Percentiles rank a stretch among this genome's conserved stretches.
Conservation (phyloP, 2,888 invertebrate genomes). For the Phorcus lineatus region DNA sequence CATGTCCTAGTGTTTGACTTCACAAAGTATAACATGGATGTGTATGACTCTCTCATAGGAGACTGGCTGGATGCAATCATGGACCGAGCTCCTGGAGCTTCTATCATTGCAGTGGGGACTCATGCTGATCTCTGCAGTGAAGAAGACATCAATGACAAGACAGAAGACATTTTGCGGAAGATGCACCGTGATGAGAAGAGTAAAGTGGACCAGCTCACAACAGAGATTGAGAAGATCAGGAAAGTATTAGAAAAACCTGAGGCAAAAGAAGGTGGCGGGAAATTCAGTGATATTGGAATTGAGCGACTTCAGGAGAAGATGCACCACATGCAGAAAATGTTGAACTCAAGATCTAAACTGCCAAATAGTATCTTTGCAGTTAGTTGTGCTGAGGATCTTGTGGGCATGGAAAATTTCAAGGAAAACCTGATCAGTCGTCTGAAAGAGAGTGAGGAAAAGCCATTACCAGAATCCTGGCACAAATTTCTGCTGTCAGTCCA, state of each 20-base stretch:
- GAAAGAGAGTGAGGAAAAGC: slow-evolving; percentile 49
- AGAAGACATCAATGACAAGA: slow-evolving; percentile 53
- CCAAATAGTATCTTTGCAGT: slow-evolving; percentile 59
- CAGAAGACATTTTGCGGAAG: slow-evolving; percentile 52
- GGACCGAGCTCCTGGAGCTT: slow-evolving; percentile 65
- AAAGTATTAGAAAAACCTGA: slow-evolving; percentile 45
- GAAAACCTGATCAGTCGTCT: slow-evolving; percentile 42
- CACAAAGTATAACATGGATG: slow-evolving; percentile 49
- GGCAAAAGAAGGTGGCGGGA: slow-evolving; percentile 53
- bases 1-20: slow-evolving; percentile 68
- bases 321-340: slow-evolving; percentile 56
- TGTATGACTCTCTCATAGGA: slow-evolving; percentile 57
- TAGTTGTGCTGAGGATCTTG: slow-evolving; percentile 66
- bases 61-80: slow-evolving; percentile 69
- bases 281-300: slow-evolving; percentile 60
- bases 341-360: slow-evolving; percentile 57
- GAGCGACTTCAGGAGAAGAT: slow-evolving; percentile 62
- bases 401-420: slow-evolving; percentile 46
- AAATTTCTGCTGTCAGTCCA: slow-evolving; percentile 60
- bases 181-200: slow-evolving; percentile 58
- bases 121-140: slow-evolving; percentile 62
- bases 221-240: slow-evolving; percentile 40
- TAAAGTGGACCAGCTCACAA: slow-evolving; percentile 50
- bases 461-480: slow-evolving; percentile 64
- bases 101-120: slow-evolving; percentile 63